Evolutionary conservation across 1,140 invertebrate species (phyloP).

Genomic region (Bilobella aurantiaca): DNA sequence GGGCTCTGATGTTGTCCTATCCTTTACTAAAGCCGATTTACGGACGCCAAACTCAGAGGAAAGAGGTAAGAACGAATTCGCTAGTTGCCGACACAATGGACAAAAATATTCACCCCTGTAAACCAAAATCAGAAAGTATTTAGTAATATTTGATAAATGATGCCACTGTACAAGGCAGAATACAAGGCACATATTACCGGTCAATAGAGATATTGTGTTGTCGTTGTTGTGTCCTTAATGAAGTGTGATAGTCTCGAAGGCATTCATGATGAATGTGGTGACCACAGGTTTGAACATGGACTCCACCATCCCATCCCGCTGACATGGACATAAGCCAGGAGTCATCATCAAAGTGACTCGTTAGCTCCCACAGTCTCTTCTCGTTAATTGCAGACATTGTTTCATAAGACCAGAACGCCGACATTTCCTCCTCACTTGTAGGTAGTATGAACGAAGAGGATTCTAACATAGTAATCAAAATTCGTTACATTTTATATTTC

Average conservation of each 20-base stretch:
- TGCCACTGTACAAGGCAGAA: neutral
- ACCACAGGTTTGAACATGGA: constrained; percentile 90
- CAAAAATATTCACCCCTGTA: constrained; percentile 78
- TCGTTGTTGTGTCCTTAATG: constrained; percentile 62
- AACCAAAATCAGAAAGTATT: constrained; percentile 30
- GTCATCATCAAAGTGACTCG: constrained; percentile 62
- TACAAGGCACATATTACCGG: constrained; percentile 38
- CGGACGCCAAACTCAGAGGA: constrained; percentile 64
- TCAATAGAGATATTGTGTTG: constrained; percentile 62
- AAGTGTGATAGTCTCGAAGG: constrained; percentile 68
- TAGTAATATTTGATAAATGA: neutral
- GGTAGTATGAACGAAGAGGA: constrained; percentile 43
- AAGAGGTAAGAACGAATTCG: constrained; percentile 82
- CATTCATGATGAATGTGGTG: constrained; percentile 91
- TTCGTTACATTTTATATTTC: neutral
- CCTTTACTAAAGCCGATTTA: constrained; percentile 48
- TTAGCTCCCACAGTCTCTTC: constrained; percentile 56
- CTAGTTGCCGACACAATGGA: constrained; percentile 83
- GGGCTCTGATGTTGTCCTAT: constrained; percentile 45
- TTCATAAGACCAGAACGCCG: constrained; percentile 40
- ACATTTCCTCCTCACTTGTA: constrained; percentile 52
- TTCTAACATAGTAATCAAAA: neutral
- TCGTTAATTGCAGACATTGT: constrained; percentile 56
- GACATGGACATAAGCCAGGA: constrained; percentile 71
- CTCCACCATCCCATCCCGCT: constrained; percentile 59